phyloP scores from a whole-genome alignment of 2,797 vertebrate genomes.

The Vireo griseus region DNA sequence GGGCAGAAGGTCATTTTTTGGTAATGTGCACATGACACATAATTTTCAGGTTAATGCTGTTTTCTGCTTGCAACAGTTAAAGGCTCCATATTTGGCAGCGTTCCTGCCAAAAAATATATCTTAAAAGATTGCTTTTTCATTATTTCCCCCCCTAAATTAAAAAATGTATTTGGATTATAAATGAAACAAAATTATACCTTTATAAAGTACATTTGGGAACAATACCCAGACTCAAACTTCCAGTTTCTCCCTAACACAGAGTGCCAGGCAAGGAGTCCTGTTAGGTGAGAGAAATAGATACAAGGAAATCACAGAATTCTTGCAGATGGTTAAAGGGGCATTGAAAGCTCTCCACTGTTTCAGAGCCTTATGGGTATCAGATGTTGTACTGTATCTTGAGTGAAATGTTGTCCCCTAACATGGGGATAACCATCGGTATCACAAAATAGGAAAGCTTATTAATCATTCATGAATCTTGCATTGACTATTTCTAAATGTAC shows the following conservation, averaged over 20 bases:
- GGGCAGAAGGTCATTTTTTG: neutral
- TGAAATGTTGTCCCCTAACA: neutral
- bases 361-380: neutral
- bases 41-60: neutral
- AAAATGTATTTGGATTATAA: neutral
- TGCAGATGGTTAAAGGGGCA: neutral
- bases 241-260: neutral
- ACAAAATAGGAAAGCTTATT: neutral
- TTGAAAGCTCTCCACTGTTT: neutral
- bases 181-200: neutral
- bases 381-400: neutral
- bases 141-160: neutral
- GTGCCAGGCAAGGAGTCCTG: neutral
- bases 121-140: neutral
- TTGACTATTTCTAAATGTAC: neutral
- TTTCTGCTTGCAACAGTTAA: neutral
- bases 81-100: neutral
- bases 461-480: neutral
- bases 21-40: neutral
- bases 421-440: neutral
- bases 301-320: neutral
- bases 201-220: neutral
- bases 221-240: neutral
- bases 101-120: neutral
- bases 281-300: neutral